A percentile compares a stretch with the other conserved stretches of the same genome.
These are phyloP conservation scores for Ruditapes philippinarum DNA, from an alignment of 1,140 invertebrate species.

Conservation along the genomic window DNA sequence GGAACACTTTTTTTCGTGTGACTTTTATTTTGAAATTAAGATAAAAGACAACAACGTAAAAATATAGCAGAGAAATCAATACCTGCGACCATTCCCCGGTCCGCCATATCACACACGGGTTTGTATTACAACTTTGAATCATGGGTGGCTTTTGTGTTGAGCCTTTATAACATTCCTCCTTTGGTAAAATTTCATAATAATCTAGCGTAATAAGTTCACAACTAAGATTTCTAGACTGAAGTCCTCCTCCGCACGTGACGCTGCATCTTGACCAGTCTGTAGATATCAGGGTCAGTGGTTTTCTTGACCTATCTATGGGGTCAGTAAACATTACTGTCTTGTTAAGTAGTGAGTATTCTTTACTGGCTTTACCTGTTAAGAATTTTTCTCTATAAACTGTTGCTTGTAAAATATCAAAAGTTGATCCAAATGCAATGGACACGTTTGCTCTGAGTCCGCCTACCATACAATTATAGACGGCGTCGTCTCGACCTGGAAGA, in stretches of 20 bases:
- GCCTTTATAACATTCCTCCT: slow-evolving; percentile 32
- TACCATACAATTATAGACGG: slow-evolving; percentile 58
- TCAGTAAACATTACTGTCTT: slow-evolving; percentile 38
- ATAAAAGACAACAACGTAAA: too few relatives aligned
- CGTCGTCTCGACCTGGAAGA: slow-evolving; percentile 47
- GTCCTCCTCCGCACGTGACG: slow-evolving; percentile 57
- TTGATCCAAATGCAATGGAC: slow-evolving; percentile 34
- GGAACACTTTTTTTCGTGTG: too few relatives aligned
- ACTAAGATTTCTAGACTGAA: slow-evolving; percentile 58
- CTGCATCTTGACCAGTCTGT: slow-evolving; percentile 59
- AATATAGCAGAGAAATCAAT: too few relatives aligned
- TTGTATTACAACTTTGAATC: slow-evolving; percentile 59
- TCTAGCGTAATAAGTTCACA: slow-evolving; percentile 55
- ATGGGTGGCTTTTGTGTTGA: background rate
- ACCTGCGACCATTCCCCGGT: slow-evolving; percentile 64
- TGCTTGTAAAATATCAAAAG: slow-evolving; percentile 53
- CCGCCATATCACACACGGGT: slow-evolving; percentile 63
- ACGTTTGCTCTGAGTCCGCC: slow-evolving; percentile 54
- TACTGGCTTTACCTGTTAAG: slow-evolving; percentile 7
- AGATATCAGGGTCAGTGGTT: slow-evolving; percentile 45
- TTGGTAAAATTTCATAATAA: slow-evolving; percentile 58
- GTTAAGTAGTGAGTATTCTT: slow-evolving; percentile 37
- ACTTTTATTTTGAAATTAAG: too few relatives aligned
- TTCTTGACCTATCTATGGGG: slow-evolving; percentile 26
- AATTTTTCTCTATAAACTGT: slow-evolving; percentile 50